These are phyloP conservation scores for Daphoenositta chrysoptera DNA, from an alignment of 2,113 vertebrate species.

Conservation along the genomic window DNA sequence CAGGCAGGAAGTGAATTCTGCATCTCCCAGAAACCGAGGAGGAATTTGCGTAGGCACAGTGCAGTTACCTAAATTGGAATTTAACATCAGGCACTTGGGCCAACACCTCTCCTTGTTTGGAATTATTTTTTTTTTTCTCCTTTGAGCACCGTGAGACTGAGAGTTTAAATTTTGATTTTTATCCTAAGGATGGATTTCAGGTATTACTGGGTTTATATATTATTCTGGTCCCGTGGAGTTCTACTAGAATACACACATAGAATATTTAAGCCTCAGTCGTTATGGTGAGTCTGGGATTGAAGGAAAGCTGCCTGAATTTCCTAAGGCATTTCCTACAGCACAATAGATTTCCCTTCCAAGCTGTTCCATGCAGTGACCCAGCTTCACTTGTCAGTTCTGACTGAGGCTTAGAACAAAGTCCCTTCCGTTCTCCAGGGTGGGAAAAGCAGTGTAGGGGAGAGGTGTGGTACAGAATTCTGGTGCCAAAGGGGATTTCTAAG, in stretches of 20 bases:
- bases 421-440: neutral
- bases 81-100: neutral
- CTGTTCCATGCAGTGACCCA: neutral
- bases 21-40: neutral
- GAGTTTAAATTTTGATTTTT: neutral
- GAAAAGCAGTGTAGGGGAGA: neutral
- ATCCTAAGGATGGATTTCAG: neutral
- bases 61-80: constrained; percentile 17
- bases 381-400: neutral
- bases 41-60: neutral
- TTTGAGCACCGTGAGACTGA: neutral
- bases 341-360: neutral
- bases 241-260: neutral
- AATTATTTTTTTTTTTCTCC: neutral
- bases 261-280: neutral
- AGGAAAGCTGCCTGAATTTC: neutral
- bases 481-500: neutral
- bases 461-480: neutral
- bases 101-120: neutral
- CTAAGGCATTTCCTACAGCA: neutral
- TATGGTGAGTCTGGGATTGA: neutral
- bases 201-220: neutral
- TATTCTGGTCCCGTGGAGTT: neutral
- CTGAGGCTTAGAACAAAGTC: neutral
- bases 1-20: constrained; percentile 25